Percentiles rank a stretch among this genome's conserved stretches.
Conservation (phyloP, 2,113 vertebrate species). For the Lycaon pictus region DNA sequence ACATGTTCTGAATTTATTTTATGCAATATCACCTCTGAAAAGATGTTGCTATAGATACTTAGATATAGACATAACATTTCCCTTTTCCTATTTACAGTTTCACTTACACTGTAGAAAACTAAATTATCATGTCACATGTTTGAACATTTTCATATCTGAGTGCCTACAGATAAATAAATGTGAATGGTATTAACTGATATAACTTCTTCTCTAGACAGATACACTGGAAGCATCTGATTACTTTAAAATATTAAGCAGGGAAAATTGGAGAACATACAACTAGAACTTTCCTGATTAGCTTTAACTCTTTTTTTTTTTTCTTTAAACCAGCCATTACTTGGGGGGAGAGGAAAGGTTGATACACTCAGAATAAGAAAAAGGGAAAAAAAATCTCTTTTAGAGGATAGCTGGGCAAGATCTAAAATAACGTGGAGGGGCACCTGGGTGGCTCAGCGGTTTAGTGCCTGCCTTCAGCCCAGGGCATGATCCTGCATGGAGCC, state of each 20-base stretch:
- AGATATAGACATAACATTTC: conserved; percentile 31
- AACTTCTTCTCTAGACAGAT: not conserved
- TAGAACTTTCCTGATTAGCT: conserved; percentile 35
- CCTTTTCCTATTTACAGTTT: conserved; percentile 62
- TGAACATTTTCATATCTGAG: conserved; percentile 55
- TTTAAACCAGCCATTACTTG: not conserved
- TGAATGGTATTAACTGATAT: not conserved
- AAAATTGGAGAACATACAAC: conserved; percentile 4
- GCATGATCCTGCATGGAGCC: too few species aligned
- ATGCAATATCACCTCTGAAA: not conserved
- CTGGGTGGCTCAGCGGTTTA: too few species aligned
- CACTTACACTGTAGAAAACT: conserved; percentile 53
- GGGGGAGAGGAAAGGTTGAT: not conserved
- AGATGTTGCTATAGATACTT: conserved; percentile 8
- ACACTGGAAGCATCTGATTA: conserved; percentile 9
- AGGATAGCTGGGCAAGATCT: not conserved
- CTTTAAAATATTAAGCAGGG: conserved; percentile 37
- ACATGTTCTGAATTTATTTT: conserved; percentile 47
- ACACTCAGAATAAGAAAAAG: not conserved
- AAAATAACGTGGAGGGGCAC: not conserved
- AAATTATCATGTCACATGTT: conserved; percentile 64
- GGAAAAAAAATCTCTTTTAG: not conserved
- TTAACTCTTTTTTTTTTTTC: not conserved
- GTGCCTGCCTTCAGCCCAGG: too few species aligned
- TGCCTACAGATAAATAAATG: conserved; percentile 42